These are phyloP conservation scores for Pterobdella sp. DNA, from an alignment of 2,888 invertebrate genomes.

Conservation along the genomic window DNA sequence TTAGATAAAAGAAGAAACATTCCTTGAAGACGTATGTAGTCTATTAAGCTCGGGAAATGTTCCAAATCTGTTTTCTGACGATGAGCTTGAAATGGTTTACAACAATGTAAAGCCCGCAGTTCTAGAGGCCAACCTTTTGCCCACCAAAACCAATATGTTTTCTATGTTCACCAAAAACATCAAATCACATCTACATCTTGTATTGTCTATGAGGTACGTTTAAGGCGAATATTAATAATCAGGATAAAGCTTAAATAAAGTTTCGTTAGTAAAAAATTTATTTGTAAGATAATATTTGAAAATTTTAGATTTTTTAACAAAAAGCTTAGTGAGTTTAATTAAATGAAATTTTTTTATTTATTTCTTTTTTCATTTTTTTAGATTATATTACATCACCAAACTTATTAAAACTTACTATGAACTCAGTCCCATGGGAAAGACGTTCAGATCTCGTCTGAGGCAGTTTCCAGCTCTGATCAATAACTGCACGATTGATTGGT, in stretches of 20 bases:
- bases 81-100: conserved; percentile 58
- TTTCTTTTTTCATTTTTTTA: conserved; percentile 7
- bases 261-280: no score
- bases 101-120: conserved; percentile 67
- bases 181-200: conserved; percentile 50
- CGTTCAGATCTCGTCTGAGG: conserved; percentile 51
- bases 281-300: neutral
- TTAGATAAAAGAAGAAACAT: conserved; percentile 52
- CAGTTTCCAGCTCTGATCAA: conserved; percentile 53
- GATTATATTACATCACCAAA: neutral
- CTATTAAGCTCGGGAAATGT: conserved; percentile 53
- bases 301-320: neutral
- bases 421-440: conserved; percentile 54
- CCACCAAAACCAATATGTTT: conserved; percentile 64
- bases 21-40: conserved; percentile 53
- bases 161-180: conserved; percentile 51
- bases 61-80: conserved; percentile 51
- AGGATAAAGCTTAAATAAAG: neutral
- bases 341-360: conserved; percentile 7
- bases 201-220: conserved; percentile 55
- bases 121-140: conserved; percentile 63
- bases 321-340: conserved; percentile 1
- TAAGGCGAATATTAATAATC: no score
- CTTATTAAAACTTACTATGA: no score
- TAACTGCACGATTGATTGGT: conserved; percentile 53